Evolutionary conservation across 2,113 vertebrate species (phyloP).

Genomic region (Pachycephala philippinensis): DNA sequence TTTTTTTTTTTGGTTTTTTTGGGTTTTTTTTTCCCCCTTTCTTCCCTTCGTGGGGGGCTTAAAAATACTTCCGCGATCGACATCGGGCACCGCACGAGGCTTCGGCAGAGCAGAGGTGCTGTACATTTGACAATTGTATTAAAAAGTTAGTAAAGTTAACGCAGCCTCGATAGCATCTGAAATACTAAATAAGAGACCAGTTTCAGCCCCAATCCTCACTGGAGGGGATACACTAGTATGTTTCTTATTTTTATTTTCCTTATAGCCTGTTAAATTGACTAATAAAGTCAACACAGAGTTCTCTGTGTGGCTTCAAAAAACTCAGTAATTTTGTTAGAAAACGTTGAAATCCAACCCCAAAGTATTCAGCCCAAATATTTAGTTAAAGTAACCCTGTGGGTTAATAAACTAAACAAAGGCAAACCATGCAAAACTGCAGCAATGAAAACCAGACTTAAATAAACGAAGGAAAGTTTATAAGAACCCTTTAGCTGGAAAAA

Average conservation of each 20-base stretch:
- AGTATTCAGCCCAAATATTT: slow-evolving; percentile 91
- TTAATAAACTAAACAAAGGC: slow-evolving; percentile 99
- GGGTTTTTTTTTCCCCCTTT: background rate
- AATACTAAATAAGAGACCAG: background rate
- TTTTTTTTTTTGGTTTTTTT: too few relatives aligned
- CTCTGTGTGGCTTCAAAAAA: slow-evolving; percentile 82
- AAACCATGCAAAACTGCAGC: slow-evolving; percentile 94
- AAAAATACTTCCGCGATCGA: background rate
- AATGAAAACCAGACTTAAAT: slow-evolving; percentile 98
- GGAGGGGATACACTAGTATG: slow-evolving; percentile 51
- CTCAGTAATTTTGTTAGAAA: slow-evolving; percentile 85
- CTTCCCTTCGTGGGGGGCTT: fast-evolving
- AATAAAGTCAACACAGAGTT: slow-evolving; percentile 80
- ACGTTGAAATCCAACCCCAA: slow-evolving; percentile 86
- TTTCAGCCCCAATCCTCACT: slow-evolving; percentile 1
- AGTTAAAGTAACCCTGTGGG: slow-evolving; percentile 94
- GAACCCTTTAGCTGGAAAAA: slow-evolving; percentile 79
- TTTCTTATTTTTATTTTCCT: slow-evolving; percentile 69
- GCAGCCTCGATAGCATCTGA: slow-evolving; percentile 29
- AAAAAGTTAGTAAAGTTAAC: background rate
- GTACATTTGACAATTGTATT: background rate
- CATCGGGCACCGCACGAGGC: background rate
- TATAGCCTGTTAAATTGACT: slow-evolving; percentile 80
- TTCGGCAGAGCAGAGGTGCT: background rate
- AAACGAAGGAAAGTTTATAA: slow-evolving; percentile 96